Percentiles rank a stretch among this genome's conserved stretches.
phyloP scores from a whole-genome alignment of 2,888 invertebrate species.

The Tachina lurida region DNA sequence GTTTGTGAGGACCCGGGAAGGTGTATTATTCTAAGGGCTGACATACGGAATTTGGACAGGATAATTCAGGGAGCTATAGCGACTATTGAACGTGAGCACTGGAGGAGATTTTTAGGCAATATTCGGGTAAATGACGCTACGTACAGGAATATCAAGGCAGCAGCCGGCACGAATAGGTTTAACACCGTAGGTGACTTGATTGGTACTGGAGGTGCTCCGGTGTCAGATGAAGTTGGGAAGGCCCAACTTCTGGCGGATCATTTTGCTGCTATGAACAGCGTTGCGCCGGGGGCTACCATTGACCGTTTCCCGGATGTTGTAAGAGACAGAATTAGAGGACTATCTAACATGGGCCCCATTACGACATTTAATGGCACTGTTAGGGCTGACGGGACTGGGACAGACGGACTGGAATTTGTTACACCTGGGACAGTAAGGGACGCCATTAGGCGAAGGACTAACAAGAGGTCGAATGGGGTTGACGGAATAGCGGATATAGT shows the following conservation, averaged over 20 bases:
- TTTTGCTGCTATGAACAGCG: not conserved
- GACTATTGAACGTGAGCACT: slow-evolving; percentile 8
- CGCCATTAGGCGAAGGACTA: not conserved
- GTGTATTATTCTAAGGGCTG: too few species aligned
- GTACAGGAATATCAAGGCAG: not conserved
- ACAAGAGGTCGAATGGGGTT: slow-evolving; percentile 2
- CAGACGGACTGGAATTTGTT: not conserved
- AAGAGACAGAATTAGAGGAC: not conserved
- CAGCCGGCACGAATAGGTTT: not conserved
- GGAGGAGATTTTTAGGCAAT: not conserved
- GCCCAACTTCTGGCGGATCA: not conserved
- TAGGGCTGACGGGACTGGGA: not conserved
- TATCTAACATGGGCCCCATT: not conserved
- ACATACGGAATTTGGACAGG: not conserved
- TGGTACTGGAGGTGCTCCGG: not conserved
- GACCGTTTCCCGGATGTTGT: not conserved
- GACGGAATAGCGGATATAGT: slow-evolving; percentile 39
- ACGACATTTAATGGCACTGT: not conserved
- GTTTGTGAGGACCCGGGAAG: not conserved
- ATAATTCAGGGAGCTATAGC: slow-evolving; percentile 1
- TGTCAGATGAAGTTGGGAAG: not conserved
- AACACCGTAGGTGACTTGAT: not conserved
- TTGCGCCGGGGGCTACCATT: too few species aligned
- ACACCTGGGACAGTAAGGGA: too few species aligned
- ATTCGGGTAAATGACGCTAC: not conserved